Conservation (phyloP, 2,113 vertebrate genomes). For the Anarhynchus alexandrinus region DNA sequence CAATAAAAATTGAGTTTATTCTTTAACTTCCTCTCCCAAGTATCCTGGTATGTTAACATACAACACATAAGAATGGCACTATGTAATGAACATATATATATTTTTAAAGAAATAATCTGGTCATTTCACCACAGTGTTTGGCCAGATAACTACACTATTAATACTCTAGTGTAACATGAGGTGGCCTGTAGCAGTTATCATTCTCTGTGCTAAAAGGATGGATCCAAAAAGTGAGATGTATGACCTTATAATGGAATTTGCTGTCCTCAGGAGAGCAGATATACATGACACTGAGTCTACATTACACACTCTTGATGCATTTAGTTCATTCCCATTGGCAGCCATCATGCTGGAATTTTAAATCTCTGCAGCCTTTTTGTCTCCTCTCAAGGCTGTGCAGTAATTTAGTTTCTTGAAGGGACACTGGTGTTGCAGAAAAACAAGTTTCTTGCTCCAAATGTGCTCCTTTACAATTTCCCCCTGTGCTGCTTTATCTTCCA, state of each 20-base stretch:
- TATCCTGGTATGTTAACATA: neutral
- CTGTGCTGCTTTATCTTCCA: neutral
- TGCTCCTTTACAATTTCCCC: neutral
- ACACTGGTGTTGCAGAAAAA: neutral
- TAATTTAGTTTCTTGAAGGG: neutral
- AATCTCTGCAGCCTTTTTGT: neutral
- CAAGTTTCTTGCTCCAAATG: neutral
- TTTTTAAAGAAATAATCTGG: neutral
- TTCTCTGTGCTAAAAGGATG: neutral
- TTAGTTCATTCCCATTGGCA: neutral
- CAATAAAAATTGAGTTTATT: neutral
- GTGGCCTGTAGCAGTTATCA: neutral
- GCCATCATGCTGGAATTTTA: neutral
- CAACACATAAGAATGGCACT: neutral
- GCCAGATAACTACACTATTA: neutral
- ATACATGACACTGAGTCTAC: neutral
- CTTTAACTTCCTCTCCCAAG: neutral
- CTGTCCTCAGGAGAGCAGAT: neutral
- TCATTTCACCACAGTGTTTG: neutral
- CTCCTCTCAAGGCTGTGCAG: neutral
- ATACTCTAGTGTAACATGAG: neutral
- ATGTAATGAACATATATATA: neutral
- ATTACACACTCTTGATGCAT: neutral
- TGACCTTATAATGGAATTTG: conserved; percentile 5
- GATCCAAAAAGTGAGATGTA: neutral